These are phyloP conservation scores for Zosterops borbonicus DNA, from an alignment of 2,113 vertebrate genomes.

Conservation along the genomic window DNA sequence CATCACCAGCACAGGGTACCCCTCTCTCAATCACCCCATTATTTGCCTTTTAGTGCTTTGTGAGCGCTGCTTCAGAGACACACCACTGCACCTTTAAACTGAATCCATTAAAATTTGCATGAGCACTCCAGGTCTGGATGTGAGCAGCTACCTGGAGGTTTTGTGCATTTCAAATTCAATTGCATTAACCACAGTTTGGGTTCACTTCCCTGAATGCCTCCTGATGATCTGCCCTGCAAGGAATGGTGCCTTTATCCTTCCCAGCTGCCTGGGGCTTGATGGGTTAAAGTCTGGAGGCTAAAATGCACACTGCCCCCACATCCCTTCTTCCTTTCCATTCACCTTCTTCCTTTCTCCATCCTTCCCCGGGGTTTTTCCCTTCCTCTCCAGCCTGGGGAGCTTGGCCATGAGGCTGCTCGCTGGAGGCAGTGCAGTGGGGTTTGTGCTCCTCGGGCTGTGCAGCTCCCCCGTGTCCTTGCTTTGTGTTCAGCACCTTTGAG, in stretches of 20 bases:
- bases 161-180: not conserved
- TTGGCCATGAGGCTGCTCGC: not conserved
- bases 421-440: not conserved
- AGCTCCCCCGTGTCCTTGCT: not conserved
- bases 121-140: not conserved
- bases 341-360: not conserved
- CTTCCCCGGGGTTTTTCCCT: slow-evolving; percentile 15
- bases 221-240: not conserved
- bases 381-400: not conserved
- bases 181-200: not conserved
- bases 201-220: not conserved
- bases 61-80: accelerated
- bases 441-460: not conserved
- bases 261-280: not conserved
- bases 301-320: not conserved
- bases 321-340: slow-evolving; percentile 45
- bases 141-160: not conserved
- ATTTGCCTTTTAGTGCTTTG: not conserved
- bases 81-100: accelerated
- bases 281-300: slow-evolving; percentile 6
- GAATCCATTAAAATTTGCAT: not conserved
- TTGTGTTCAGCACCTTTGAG: not conserved
- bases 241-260: not conserved
- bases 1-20: accelerated
- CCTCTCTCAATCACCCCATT: not conserved